phyloP scores from a whole-genome alignment of 2,797 vertebrate genomes.

The Discoglossus pictus region DNA sequence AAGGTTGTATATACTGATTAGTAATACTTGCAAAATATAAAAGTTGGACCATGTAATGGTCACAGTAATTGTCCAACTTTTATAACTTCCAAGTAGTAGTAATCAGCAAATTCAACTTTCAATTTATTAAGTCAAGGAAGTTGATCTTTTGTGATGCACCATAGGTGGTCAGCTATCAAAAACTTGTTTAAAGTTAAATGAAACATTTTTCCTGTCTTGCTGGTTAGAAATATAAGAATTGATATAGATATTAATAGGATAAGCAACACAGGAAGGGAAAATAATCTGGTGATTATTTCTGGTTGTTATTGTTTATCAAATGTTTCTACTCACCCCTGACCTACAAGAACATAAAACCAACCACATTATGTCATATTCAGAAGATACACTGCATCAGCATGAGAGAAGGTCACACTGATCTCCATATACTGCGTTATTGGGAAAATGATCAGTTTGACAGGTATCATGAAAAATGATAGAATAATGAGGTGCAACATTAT shows the following conservation, averaged over 20 bases:
- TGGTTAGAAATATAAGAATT: neutral
- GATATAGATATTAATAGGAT: neutral
- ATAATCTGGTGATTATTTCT: conserved; percentile 7
- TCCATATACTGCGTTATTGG: conserved; percentile 32
- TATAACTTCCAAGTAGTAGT: no score
- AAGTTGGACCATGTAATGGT: no score
- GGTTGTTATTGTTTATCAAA: conserved; percentile 16
- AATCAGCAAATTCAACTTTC: no score
- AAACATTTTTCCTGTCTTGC: no score
- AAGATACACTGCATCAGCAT: neutral
- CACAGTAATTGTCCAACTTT: no score
- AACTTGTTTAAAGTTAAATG: no score
- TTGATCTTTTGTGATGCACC: no score
- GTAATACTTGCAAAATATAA: no score
- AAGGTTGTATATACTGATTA: no score
- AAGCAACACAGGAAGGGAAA: neutral
- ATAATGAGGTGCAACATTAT: conserved; percentile 35
- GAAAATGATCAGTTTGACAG: conserved; percentile 31
- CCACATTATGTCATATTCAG: conserved; percentile 24
- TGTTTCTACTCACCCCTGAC: conserved; percentile 16
- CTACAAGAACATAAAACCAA: conserved; percentile 13
- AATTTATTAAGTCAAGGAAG: no score
- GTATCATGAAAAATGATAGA: conserved; percentile 31
- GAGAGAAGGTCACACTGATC: conserved; percentile 32
- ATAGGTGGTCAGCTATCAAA: no score